Evolutionary conservation across 2,797 vertebrate species (phyloP).

Genomic region (Lateolabrax maculatus): DNA sequence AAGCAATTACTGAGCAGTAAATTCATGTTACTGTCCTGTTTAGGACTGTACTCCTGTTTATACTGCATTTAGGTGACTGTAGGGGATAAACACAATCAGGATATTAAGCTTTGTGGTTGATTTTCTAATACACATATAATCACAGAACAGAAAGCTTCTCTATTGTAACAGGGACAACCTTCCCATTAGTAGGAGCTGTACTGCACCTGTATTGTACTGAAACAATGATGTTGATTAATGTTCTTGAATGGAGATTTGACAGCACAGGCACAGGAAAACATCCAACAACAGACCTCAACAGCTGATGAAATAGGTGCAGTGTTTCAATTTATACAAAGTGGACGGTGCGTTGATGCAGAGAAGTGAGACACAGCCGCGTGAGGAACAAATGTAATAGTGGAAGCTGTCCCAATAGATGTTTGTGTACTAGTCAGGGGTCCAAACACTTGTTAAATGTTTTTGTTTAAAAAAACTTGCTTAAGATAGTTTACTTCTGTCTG

Average conservation of each 20-base stretch:
- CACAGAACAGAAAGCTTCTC: neutral
- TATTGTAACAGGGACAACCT: neutral
- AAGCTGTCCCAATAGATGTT: neutral
- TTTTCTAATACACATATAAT: neutral
- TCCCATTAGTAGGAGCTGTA: no score
- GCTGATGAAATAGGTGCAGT: neutral
- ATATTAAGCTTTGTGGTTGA: neutral
- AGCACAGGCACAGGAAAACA: neutral
- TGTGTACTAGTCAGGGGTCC: neutral
- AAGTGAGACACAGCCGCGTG: neutral
- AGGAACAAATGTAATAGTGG: neutral
- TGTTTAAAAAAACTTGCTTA: neutral
- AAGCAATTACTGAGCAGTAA: neutral
- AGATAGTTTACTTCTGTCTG: neutral
- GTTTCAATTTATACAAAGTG: neutral
- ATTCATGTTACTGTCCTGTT: neutral
- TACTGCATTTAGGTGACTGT: neutral
- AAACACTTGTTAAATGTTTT: neutral
- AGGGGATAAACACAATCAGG: neutral
- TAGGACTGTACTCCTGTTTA: neutral
- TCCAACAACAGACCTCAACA: neutral
- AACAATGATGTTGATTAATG: neutral
- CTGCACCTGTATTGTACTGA: neutral
- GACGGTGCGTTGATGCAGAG: neutral
- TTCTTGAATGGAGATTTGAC: neutral